Base-by-base conservation (phyloP, 2,797 vertebrate genomes). In the Remorina albescens region DNA sequence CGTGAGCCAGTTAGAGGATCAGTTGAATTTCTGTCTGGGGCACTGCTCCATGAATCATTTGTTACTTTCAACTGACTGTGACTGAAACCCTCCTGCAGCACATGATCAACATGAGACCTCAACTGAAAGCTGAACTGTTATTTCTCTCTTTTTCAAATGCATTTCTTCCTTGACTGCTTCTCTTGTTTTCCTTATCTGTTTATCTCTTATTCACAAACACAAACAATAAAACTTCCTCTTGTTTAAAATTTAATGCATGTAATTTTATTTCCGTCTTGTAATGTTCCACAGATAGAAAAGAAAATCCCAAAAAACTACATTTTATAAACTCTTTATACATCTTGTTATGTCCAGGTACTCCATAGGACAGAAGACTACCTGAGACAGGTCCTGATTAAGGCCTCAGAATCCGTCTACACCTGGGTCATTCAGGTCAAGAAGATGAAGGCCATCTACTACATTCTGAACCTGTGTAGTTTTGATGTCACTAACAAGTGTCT, bases 401-500 rank as follows among this genome's bases (percentile, higher is more conserved):
- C 98, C 0, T 97, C 97, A 0, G 98, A 99, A 77, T 98, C 97
- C 0, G 91, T 99, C 78, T 97, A 95, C 73, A 95, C 93, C 0
- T 98, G 96, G 90, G 95, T 96, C 49, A 85, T 99, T 71, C 97
- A 98, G 73, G 97, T 99, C 78, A 97, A 96, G 92, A 99, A 99
- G 89, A 98, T 98, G 97, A 99, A 99, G 85, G 97, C 98, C 74
- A 97, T 99, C 84, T 99, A 99, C 85, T 98, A 98, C 16, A 96
- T 97, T 62, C 95, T 99, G 57, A 99, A 99, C 92, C 92, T 96
- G 87, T 99, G 98, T 86, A 99, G 98, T 88, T 97, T 99, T 4
- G 98, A 99, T n/a, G 97, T 99, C 50, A 99, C 98, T 16, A 98
- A 98, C 91, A 98, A 97, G 89, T 99, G 98, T 93, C 95, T 99